A percentile compares a stretch with the other conserved stretches of the same genome.
phyloP scores from a whole-genome alignment of 2,888 invertebrate genomes.

The Patella pellucida region DNA sequence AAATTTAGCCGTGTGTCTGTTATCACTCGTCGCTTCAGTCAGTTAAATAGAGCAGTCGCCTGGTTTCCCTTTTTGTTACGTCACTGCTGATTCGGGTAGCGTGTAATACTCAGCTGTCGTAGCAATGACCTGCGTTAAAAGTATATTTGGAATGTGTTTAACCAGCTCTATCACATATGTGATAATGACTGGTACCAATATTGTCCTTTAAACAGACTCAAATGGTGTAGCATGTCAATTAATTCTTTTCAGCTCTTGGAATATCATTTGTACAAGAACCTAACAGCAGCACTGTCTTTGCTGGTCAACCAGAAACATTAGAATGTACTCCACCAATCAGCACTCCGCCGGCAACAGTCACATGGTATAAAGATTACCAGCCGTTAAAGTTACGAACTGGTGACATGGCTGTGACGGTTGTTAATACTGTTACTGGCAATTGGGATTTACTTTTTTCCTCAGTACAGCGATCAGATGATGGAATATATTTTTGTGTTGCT shows the following conservation, averaged over 20 bases:
- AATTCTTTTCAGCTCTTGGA: constrained; percentile 48
- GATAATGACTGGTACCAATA: too few species aligned
- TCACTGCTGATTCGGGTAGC: too few species aligned
- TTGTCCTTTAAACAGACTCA: not conserved
- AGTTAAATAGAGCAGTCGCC: too few species aligned
- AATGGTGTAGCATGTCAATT: not conserved
- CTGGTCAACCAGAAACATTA: constrained; percentile 58
- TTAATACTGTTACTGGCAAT: constrained; percentile 34
- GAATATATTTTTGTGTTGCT: constrained; percentile 63
- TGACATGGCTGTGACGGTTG: constrained; percentile 34
- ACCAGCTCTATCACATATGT: too few species aligned
- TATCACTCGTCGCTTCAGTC: too few species aligned
- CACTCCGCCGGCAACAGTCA: constrained; percentile 61
- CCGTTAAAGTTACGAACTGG: constrained; percentile 43
- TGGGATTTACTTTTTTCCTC: constrained; percentile 54
- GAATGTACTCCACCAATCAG: constrained; percentile 66
- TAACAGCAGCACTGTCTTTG: constrained; percentile 43
- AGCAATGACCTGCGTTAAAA: too few species aligned
- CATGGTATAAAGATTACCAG: constrained; percentile 65
- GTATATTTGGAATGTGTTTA: too few species aligned
- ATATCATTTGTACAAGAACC: constrained; percentile 53
- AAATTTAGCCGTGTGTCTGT: too few species aligned
- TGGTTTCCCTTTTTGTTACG: too few species aligned
- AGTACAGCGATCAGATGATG: constrained; percentile 58
- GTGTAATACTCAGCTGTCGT: too few species aligned